Evolutionary conservation across 2,113 vertebrate species (phyloP).

Genomic region (Galbula dea): DNA sequence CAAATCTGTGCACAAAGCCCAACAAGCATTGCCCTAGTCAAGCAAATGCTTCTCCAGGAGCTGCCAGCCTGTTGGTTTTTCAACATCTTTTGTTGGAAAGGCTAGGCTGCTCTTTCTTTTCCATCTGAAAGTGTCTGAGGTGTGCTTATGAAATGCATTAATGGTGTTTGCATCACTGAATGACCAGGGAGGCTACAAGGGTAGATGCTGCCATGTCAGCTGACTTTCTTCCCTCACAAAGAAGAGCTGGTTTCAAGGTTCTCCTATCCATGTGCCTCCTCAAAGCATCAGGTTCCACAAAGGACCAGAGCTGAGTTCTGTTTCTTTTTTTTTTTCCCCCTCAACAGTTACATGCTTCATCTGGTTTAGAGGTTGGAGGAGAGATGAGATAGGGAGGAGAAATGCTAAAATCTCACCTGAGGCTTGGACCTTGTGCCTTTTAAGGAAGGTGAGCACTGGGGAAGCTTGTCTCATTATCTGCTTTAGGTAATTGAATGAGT

Average conservation of each 20-base stretch:
- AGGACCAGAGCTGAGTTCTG: fast-evolving
- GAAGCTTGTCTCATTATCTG: background rate
- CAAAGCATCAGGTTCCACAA: background rate
- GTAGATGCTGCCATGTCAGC: fast-evolving
- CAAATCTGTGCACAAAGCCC: fast-evolving
- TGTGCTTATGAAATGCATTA: fast-evolving
- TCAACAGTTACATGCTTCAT: background rate
- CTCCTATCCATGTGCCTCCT: fast-evolving
- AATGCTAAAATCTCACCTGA: background rate
- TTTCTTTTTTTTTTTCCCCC: background rate
- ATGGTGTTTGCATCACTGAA: too few species aligned
- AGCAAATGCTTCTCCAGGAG: background rate
- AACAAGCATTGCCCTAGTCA: fast-evolving
- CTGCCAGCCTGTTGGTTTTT: background rate
- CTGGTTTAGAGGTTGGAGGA: background rate
- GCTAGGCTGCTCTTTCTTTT: too few species aligned
- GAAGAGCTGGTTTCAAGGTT: background rate
- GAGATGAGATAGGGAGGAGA: background rate
- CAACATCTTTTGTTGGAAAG: fast-evolving
- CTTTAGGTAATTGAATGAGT: background rate
- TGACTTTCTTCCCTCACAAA: too few species aligned
- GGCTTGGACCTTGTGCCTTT: background rate
- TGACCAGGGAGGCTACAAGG: fast-evolving
- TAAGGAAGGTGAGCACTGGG: background rate
- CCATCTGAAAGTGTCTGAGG: background rate